These are phyloP conservation scores for Scomberomorus guttatus DNA, from an alignment of 2,797 vertebrate genomes.

Conservation along the genomic window DNA sequence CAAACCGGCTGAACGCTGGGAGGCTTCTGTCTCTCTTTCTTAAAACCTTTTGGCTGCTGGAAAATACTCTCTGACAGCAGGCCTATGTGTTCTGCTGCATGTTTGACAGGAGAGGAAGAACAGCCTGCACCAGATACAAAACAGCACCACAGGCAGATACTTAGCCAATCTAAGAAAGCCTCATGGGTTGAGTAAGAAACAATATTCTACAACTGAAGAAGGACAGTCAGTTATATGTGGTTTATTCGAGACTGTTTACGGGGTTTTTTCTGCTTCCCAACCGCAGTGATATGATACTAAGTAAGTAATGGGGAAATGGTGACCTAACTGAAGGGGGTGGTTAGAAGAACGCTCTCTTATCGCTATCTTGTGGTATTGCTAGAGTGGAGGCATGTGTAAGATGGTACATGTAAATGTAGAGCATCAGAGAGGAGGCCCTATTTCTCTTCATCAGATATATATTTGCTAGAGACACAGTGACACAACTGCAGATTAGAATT, in stretches of 20 bases:
- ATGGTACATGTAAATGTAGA: constrained; percentile 61
- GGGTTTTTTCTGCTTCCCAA: constrained; percentile 68
- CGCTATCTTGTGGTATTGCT: constrained; percentile 76
- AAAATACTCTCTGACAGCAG: constrained; percentile 82
- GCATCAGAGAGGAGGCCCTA: constrained; percentile 57
- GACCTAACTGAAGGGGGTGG: constrained; percentile 70
- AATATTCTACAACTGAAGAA: constrained; percentile 67
- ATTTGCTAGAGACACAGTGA: constrained; percentile 10
- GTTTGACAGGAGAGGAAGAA: constrained; percentile 81
- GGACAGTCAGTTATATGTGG: constrained; percentile 75
- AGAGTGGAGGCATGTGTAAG: constrained; percentile 54
- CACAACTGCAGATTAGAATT: constrained; percentile 35
- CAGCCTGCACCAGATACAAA: constrained; percentile 78
- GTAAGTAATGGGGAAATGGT: constrained; percentile 68
- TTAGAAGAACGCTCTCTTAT: constrained; percentile 71
- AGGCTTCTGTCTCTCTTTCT: constrained; percentile 82
- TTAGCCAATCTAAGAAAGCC: constrained; percentile 74
- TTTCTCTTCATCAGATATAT: constrained; percentile 70
- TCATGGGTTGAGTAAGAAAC: constrained; percentile 73
- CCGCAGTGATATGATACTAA: constrained; percentile 65
- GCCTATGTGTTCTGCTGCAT: constrained; percentile 76
- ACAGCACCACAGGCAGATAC: constrained; percentile 73
- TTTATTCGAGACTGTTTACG: constrained; percentile 68
- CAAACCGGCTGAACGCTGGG: constrained; percentile 76
- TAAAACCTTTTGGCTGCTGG: constrained; percentile 79